Conservation (phyloP, 1,140 invertebrate species). For the Pachyrhynchus sulphureomaculatus region DNA sequence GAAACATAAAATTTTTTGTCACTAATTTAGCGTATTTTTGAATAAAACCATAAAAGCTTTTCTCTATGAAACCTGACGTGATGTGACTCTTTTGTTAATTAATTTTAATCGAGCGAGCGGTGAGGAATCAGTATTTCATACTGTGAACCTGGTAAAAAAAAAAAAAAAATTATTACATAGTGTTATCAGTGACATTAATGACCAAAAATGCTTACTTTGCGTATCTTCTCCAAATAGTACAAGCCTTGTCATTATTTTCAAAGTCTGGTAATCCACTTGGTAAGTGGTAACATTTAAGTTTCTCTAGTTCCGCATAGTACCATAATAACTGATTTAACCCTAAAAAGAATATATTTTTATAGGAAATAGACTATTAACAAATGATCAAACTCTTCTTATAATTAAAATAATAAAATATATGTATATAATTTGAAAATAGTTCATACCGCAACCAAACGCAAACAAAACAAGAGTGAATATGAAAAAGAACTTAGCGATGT, state of each 20-base stretch:
- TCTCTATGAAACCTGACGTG: too few species aligned
- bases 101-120: too few species aligned
- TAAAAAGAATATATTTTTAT: slow-evolving; percentile 37
- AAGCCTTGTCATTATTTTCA: slow-evolving; percentile 67
- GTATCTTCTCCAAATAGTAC: slow-evolving; percentile 76
- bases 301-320: slow-evolving; percentile 85
- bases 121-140: too few species aligned
- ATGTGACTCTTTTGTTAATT: too few species aligned
- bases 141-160: too few species aligned
- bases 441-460: slow-evolving; percentile 76
- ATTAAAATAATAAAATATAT: background rate
- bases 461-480: slow-evolving; percentile 82
- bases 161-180: too few species aligned
- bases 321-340: slow-evolving; percentile 83
- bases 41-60: too few species aligned
- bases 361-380: too few species aligned
- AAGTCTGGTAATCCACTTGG: slow-evolving; percentile 64
- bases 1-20: too few species aligned
- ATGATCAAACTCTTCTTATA: too few species aligned
- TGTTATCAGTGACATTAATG: too few species aligned
- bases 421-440: slow-evolving; percentile 1
- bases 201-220: slow-evolving; percentile 57
- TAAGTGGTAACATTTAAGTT: slow-evolving; percentile 69
- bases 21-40: too few species aligned
- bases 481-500: slow-evolving; percentile 87